A percentile compares a stretch with the other conserved stretches of the same genome.
Evolutionary conservation across 2,113 vertebrate species (phyloP).

Genomic region (Panthera leo): DNA sequence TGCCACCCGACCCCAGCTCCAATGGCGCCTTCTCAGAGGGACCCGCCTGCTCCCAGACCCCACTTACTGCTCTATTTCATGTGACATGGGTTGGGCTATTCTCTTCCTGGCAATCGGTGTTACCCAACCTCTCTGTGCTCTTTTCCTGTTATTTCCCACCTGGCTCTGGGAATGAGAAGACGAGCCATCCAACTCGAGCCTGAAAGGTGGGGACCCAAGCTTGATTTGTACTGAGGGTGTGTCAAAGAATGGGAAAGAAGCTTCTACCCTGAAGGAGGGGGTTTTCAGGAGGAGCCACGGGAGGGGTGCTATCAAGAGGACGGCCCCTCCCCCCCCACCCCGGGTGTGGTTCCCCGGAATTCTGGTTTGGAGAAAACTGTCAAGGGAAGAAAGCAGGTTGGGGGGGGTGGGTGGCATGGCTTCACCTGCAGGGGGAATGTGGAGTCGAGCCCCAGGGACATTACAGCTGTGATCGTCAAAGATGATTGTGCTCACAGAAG

Average conservation of each 20-base stretch:
- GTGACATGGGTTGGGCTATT: background rate
- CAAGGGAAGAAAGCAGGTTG: background rate
- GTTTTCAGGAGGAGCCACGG: background rate
- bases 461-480: background rate
- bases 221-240: background rate
- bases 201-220: background rate
- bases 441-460: background rate
- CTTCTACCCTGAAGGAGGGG: background rate
- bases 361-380: background rate
- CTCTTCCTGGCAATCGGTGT: background rate
- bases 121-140: background rate
- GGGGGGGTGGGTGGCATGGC: background rate
- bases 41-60: background rate
- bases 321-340: fast-evolving
- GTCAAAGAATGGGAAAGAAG: background rate
- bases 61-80: background rate
- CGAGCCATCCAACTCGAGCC: background rate
- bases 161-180: background rate
- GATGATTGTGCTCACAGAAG: background rate
- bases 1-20: background rate
- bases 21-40: background rate
- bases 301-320: background rate
- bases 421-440: no score
- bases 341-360: background rate
- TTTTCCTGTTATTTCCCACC: background rate